Conservation (phyloP, 2,888 invertebrate species). For the Pharmacophagus antenor region DNA sequence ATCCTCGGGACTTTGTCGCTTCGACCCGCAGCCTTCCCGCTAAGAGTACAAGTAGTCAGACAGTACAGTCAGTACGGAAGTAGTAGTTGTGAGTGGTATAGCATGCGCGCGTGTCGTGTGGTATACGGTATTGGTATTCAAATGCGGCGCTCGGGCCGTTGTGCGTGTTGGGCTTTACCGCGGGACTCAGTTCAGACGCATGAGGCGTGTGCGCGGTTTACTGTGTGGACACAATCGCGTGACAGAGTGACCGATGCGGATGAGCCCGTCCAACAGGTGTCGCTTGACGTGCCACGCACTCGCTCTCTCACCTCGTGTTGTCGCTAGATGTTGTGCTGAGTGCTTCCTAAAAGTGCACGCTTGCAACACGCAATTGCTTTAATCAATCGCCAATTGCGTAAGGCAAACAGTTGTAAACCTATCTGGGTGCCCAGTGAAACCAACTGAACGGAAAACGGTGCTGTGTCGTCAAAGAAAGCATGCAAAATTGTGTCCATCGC, state of each 20-base stretch:
- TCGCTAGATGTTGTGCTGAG: constrained; percentile 77
- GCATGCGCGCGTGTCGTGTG: constrained; percentile 80
- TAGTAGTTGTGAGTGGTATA: constrained; percentile 76
- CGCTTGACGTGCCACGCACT: constrained; percentile 62
- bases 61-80: constrained; percentile 73
- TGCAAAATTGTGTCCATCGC: constrained; percentile 80
- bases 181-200: constrained; percentile 32
- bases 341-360: constrained; percentile 75
- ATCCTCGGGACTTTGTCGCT: constrained; percentile 69
- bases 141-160: constrained; percentile 82
- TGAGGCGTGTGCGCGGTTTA: constrained; percentile 16
- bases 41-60: constrained; percentile 73
- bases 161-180: constrained; percentile 61
- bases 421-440: constrained; percentile 78
- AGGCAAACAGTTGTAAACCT: constrained; percentile 59
- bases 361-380: constrained; percentile 52
- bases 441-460: constrained; percentile 77
- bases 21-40: constrained; percentile 70
- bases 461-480: constrained; percentile 79
- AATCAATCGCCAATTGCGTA: constrained; percentile 45
- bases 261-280: constrained; percentile 33
- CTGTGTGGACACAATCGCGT: constrained; percentile 27
- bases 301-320: constrained; percentile 80
- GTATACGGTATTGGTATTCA: constrained; percentile 86
- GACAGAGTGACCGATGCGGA: constrained; percentile 29